These are phyloP conservation scores for Lutjanus campechanus DNA, from an alignment of 2,797 vertebrate genomes.

Conservation along the genomic window DNA sequence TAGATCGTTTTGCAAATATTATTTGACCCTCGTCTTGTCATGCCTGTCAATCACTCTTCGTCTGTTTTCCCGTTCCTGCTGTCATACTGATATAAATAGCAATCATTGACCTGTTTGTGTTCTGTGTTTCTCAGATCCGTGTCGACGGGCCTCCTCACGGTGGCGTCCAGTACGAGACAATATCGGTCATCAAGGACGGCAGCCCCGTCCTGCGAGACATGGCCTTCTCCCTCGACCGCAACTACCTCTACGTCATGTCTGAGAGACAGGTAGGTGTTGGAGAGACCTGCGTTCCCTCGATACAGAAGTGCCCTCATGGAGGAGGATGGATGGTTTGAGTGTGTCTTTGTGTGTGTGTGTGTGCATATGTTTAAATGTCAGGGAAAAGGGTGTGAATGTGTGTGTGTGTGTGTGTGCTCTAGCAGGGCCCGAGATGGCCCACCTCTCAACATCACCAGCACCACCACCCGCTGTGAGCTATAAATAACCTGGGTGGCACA, in stretches of 20 bases:
- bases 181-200: constrained; percentile 93
- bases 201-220: constrained; percentile 94
- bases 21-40: constrained; percentile 50
- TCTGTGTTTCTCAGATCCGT: constrained; percentile 88
- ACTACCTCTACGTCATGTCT: constrained; percentile 95
- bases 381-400: constrained; percentile 22
- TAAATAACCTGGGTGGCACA: constrained; percentile 80
- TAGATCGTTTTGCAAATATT: constrained; percentile 40
- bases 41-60: constrained; percentile 60
- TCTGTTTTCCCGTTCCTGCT: constrained; percentile 29
- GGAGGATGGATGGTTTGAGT: constrained; percentile 18
- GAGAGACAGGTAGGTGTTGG: constrained; percentile 91
- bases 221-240: constrained; percentile 94
- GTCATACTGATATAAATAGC: constrained; percentile 67
- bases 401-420: constrained; percentile 29
- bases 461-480: constrained; percentile 69
- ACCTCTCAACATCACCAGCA: constrained; percentile 66
- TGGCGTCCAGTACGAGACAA: constrained; percentile 94
- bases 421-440: constrained; percentile 55
- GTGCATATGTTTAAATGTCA: constrained; percentile 51
- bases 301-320: background rate
- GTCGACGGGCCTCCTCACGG: constrained; percentile 94
- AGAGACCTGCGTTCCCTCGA: constrained; percentile 2
- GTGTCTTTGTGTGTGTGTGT: constrained; percentile 6
- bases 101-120: constrained; percentile 54